Conservation (phyloP, 2,113 vertebrate genomes). For the Melanocharis versteri region DNA sequence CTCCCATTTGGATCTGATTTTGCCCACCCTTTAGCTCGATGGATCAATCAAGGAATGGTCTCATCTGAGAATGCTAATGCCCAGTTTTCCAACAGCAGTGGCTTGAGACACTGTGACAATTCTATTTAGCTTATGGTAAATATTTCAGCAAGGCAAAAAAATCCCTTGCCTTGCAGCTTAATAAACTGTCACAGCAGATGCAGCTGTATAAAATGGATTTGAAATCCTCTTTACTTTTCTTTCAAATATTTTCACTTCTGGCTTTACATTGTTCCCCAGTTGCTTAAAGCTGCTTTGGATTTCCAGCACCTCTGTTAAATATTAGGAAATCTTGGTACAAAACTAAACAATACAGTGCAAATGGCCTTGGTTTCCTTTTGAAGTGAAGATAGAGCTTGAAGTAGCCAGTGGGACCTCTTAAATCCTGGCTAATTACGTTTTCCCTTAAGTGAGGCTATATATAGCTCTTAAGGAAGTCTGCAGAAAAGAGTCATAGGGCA, state of each 20-base stretch:
- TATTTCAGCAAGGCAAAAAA: conserved; percentile 47
- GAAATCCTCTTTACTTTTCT: conserved; percentile 43
- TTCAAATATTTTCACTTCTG: conserved; percentile 41
- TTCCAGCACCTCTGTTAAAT: not conserved
- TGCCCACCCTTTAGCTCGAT: not conserved
- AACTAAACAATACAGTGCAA: not conserved
- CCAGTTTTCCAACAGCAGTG: conserved; percentile 26
- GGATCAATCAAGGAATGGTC: conserved; percentile 28
- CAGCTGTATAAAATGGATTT: conserved; percentile 47
- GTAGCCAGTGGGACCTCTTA: not conserved
- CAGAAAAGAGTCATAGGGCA: not conserved
- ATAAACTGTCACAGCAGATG: conserved; percentile 42
- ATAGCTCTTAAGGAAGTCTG: not conserved
- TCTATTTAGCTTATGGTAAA: conserved; percentile 64
- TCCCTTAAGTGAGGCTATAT: not conserved
- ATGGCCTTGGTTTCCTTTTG: not conserved
- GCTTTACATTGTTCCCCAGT: conserved; percentile 29
- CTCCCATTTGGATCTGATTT: conserved; percentile 41
- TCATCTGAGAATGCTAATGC: conserved; percentile 57
- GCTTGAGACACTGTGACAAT: conserved; percentile 51
- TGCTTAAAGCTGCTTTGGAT: conserved; percentile 15
- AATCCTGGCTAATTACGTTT: not conserved
- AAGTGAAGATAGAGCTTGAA: not conserved
- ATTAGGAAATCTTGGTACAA: not conserved
- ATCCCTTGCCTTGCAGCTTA: conserved; percentile 18